Evolutionary conservation across 2,888 invertebrate genomes (phyloP), one percentile per base, ranked within the genome.

Genomic region (Ichneumoninae sp.): DNA sequence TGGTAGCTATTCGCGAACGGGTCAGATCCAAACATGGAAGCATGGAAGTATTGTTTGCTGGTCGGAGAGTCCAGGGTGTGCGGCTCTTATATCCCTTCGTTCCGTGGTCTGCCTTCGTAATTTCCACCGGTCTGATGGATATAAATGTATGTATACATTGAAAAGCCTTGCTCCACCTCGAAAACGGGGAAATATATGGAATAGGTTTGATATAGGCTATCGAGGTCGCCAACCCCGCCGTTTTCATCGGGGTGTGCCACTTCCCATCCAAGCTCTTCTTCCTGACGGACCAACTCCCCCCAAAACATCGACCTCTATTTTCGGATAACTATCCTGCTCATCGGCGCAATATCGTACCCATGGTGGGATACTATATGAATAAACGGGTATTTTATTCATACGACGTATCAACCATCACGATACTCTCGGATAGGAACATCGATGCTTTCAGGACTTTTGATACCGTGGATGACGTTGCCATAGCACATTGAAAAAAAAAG

Each of bases 81-180:
- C 22, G 44, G 71, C 22, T 75, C 62, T 36, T 50, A 33, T 40
- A 47, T 72, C 54, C 47, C 30, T 47, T 54, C 50, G 71, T 77
- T 77, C 77, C 78, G 79, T 69, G 78, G 74, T 74, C 62, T 50
- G 70, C 82, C 50, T 83, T 19, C 57, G 72, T 74, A 82, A 82
- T 82, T 72, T 66, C 26, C 16, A 62, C 57, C 33, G 44, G 66
- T 36, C 57, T 33, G 57, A 65, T 68, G 54, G 65, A 62, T 65
- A 65, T 50, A 72, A 72, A 57, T 72, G 72, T 60, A 60, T 47
- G 44, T 62, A 40, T 40, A 71, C 65, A 72, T 47, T n/a, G 44
- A 44, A 30, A 60, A 69, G 54, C 68, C 10, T 30, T 65, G 22
- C 36, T n/a, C 44, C 7, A 22, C 16, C 70, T 57, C 19, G 19